A percentile compares a stretch with the other conserved stretches of the same genome.
These are phyloP conservation scores for Equus przewalskii DNA, from an alignment of 2,113 vertebrate genomes.

Conservation along the genomic window DNA sequence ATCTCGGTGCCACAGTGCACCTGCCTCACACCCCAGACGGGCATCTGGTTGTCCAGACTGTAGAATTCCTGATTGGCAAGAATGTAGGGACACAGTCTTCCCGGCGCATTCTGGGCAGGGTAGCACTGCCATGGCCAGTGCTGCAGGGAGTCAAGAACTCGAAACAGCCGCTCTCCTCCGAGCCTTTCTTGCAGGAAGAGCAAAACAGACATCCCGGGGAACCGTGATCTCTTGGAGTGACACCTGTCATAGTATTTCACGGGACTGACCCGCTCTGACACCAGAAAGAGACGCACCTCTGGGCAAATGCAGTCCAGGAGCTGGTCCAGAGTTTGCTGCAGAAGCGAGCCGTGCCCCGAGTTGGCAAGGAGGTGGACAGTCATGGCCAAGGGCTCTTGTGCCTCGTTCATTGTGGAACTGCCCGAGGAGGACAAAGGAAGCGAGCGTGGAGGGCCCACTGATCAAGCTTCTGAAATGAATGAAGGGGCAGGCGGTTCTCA, in stretches of 20 bases:
- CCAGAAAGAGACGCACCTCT: slow-evolving; percentile 91
- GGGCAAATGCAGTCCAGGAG: slow-evolving; percentile 93
- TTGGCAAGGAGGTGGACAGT: slow-evolving; percentile 94
- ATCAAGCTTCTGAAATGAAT: neutral
- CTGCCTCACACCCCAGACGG: slow-evolving; percentile 94
- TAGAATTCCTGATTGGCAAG: slow-evolving; percentile 93
- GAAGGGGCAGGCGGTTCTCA: neutral
- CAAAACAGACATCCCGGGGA: slow-evolving; percentile 94
- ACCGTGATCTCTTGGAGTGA: slow-evolving; percentile 83
- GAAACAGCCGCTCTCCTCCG: slow-evolving; percentile 93
- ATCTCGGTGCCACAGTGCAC: slow-evolving; percentile 91
- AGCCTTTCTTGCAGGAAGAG: slow-evolving; percentile 93
- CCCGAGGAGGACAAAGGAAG: slow-evolving; percentile 48
- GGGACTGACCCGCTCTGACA: slow-evolving; percentile 91
- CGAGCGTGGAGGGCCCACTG: rapidly evolving
- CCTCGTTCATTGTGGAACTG: slow-evolving; percentile 83
- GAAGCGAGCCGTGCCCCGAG: slow-evolving; percentile 88
- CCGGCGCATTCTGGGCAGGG: slow-evolving; percentile 84
- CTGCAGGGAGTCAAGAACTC: slow-evolving; percentile 92
- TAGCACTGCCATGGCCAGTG: slow-evolving; percentile 93
- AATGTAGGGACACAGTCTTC: slow-evolving; percentile 77
- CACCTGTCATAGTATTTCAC: slow-evolving; percentile 79
- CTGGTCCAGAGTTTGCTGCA: slow-evolving; percentile 93
- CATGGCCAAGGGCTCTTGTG: slow-evolving; percentile 86
- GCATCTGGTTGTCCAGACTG: slow-evolving; percentile 93